A percentile compares a stretch with the other conserved stretches of the same genome.
Evolutionary conservation across 30 jellyfish, hydroid and myxozoan genomes (phyloP).

Genomic region (Hydractinia echinata): DNA sequence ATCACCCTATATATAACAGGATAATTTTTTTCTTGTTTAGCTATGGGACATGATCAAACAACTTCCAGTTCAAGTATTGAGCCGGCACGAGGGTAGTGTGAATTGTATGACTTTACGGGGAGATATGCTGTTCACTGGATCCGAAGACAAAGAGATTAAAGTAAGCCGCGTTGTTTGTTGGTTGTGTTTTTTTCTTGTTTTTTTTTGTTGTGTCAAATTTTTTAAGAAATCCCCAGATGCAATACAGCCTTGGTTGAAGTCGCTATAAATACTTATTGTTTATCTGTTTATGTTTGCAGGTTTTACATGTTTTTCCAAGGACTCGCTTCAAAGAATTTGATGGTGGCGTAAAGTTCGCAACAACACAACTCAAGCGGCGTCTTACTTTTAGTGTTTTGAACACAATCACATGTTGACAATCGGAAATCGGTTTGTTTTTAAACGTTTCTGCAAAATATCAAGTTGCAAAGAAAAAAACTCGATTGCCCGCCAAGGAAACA

Average conservation of each 20-base stretch:
- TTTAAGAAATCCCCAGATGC: too few relatives aligned
- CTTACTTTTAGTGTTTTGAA: too few relatives aligned
- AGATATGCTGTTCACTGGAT: constrained; percentile 83
- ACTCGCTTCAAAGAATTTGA: constrained; percentile 34
- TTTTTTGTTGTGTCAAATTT: not conserved
- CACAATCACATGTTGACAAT: too few relatives aligned
- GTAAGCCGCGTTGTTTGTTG: constrained; percentile 21
- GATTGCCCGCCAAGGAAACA: too few relatives aligned
- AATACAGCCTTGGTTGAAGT: too few relatives aligned
- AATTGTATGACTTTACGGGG: constrained; percentile 89
- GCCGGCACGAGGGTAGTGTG: constrained; percentile 95
- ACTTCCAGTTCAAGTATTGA: constrained; percentile 79
- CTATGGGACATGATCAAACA: constrained; percentile 86
- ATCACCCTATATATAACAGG: too few relatives aligned
- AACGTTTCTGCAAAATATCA: too few relatives aligned
- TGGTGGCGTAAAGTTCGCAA: constrained; percentile 27
- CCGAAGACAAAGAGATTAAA: constrained; percentile 95
- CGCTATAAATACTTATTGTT: too few relatives aligned
- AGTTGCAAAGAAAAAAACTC: too few relatives aligned
- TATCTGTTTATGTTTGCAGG: constrained; percentile 17
- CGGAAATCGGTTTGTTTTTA: too few relatives aligned
- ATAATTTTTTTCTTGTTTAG: constrained; percentile 30
- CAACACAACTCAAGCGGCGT: too few relatives aligned
- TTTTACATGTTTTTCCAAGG: constrained; percentile 37
- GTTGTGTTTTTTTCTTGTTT: not conserved